A percentile compares a stretch with the other conserved stretches of the same genome.
These are phyloP conservation scores for Perognathus longimembris DNA, from an alignment of 2,113 vertebrate genomes.

Conservation along the genomic window DNA sequence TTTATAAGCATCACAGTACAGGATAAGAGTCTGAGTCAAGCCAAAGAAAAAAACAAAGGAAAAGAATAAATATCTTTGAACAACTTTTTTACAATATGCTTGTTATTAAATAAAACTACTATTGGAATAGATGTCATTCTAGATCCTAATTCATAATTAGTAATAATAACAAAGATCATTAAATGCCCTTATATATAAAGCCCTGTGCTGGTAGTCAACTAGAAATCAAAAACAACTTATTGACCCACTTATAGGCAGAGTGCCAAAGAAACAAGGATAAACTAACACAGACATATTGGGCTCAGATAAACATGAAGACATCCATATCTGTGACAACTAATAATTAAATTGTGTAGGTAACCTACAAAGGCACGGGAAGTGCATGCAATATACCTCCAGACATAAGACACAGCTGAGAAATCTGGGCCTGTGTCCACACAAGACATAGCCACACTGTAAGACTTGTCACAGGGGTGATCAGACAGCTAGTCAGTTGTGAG, in stretches of 20 bases:
- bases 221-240: constrained; percentile 9
- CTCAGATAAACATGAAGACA: not conserved
- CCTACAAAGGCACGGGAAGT: not conserved
- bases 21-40: constrained; percentile 1
- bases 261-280: not conserved
- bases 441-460: not conserved
- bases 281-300: not conserved
- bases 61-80: not conserved
- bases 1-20: not conserved
- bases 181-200: not conserved
- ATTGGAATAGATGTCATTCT: not conserved
- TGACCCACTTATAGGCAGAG: not conserved
- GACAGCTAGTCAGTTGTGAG: not conserved
- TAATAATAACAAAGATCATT: constrained; percentile 10
- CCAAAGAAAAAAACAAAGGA: not conserved
- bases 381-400: not conserved
- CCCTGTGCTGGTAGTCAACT: not conserved
- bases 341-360: not conserved
- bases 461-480: not conserved
- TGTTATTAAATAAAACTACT: not conserved
- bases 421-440: not conserved
- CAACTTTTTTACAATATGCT: not conserved
- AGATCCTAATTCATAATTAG: not conserved
- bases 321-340: not conserved
- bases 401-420: not conserved